Evolutionary conservation across 2,797 vertebrate species (phyloP).

Genomic region (Ataeniobius toweri): DNA sequence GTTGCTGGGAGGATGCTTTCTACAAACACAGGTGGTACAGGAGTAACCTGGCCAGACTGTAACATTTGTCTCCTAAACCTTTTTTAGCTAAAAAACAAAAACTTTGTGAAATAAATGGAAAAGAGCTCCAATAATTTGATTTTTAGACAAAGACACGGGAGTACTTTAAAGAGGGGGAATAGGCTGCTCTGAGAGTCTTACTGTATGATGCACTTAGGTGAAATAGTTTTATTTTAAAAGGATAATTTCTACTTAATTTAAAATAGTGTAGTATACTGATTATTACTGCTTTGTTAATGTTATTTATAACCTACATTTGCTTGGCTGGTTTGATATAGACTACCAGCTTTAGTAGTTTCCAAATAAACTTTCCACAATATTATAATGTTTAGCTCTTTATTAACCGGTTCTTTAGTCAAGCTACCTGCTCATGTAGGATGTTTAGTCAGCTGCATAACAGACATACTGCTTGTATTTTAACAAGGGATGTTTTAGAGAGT

Average conservation of each 20-base stretch:
- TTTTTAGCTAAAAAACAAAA: neutral
- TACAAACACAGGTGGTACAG: conserved; percentile 50
- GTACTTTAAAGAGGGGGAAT: conserved; percentile 2
- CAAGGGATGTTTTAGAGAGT: too few relatives aligned
- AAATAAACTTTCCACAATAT: too few relatives aligned
- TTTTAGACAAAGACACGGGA: neutral
- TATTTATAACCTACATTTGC: neutral
- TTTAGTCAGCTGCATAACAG: too few relatives aligned
- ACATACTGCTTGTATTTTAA: too few relatives aligned
- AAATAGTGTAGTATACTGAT: too few relatives aligned
- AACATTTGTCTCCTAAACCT: neutral
- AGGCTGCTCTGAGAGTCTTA: conserved; percentile 16
- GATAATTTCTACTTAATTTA: too few relatives aligned
- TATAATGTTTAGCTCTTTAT: neutral
- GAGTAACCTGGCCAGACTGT: neutral
- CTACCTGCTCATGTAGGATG: neutral
- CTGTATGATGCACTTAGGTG: neutral
- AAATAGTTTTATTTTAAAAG: too few relatives aligned
- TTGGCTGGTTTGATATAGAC: too few relatives aligned
- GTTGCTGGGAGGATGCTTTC: conserved; percentile 5
- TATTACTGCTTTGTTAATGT: neutral
- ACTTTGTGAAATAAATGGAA: neutral
- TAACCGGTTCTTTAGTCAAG: neutral
- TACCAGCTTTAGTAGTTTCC: too few relatives aligned
- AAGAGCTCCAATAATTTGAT: neutral